Percentiles rank a stretch among this genome's conserved stretches.
phyloP scores from a whole-genome alignment of 1,140 invertebrate species.

The Phthorimaea operculella region DNA sequence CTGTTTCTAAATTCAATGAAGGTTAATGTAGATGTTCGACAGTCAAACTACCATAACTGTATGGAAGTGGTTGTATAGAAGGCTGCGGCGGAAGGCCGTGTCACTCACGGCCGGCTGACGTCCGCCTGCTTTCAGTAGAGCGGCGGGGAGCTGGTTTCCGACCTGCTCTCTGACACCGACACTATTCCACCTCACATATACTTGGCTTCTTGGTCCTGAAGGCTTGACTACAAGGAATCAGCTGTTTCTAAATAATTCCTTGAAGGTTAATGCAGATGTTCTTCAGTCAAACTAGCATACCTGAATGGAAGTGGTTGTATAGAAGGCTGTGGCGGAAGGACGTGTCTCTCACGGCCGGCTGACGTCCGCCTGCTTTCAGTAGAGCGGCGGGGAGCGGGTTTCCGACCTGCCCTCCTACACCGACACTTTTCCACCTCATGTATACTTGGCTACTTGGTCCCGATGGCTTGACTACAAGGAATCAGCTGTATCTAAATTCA shows the following conservation, averaged over 20 bases:
- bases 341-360: constrained; percentile 46
- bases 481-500: too few relatives aligned
- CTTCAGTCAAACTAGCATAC: too few relatives aligned
- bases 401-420: constrained; percentile 49
- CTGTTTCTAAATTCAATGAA: too few relatives aligned
- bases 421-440: constrained; percentile 26
- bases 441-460: too few relatives aligned
- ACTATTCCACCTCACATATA: constrained; percentile 29
- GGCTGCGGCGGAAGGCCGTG: constrained; percentile 51
- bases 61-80: constrained; percentile 32
- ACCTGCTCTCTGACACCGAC: constrained; percentile 41
- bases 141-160: constrained; percentile 41
- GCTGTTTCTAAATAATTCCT: too few relatives aligned
- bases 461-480: too few relatives aligned
- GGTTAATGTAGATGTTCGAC: too few relatives aligned
- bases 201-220: constrained; percentile 21
- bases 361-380: constrained; percentile 48
- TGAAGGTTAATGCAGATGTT: too few relatives aligned
- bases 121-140: constrained; percentile 46
- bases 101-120: constrained; percentile 45
- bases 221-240: too few relatives aligned
- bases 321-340: constrained; percentile 49
- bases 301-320: constrained; percentile 30
- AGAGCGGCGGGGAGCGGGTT: constrained; percentile 33
- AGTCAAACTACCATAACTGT: constrained; percentile 27